phyloP scores from a whole-genome alignment of 1,140 invertebrate species.

The Zaprionus ornatus region DNA sequence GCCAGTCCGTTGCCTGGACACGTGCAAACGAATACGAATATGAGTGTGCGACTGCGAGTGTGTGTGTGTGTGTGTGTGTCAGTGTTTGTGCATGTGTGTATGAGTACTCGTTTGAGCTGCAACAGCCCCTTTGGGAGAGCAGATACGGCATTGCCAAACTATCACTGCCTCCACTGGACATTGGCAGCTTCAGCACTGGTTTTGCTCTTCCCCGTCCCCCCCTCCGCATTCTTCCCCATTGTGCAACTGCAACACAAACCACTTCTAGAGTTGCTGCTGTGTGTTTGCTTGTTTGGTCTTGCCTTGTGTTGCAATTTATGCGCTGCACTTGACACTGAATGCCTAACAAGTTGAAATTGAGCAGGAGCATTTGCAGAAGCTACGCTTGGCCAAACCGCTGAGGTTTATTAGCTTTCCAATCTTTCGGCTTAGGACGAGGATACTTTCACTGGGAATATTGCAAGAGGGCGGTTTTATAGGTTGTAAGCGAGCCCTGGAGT shows the following conservation, averaged over 20 bases:
- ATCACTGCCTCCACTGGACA: constrained; percentile 22
- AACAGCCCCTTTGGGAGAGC: constrained; percentile 10
- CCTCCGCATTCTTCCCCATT: not conserved
- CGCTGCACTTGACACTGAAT: constrained; percentile 44
- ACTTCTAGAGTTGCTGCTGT: not conserved
- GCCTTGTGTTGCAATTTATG: constrained; percentile 27
- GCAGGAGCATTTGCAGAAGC: constrained; percentile 24
- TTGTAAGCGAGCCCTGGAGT: not conserved
- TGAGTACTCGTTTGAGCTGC: not conserved
- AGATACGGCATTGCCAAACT: constrained; percentile 50
- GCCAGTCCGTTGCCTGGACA: constrained; percentile 36
- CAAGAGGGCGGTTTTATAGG: too few species aligned
- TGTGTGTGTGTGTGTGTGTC: not conserved
- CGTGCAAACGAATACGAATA: constrained; percentile 11
- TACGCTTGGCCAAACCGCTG: constrained; percentile 8
- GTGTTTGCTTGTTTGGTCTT: not conserved
- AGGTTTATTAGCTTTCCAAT: constrained; percentile 9
- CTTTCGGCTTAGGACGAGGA: not conserved
- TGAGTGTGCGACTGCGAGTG: constrained; percentile 1
- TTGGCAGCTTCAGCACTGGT: constrained; percentile 42
- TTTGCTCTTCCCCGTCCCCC: not conserved
- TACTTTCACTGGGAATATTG: not conserved
- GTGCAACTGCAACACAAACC: constrained; percentile 48
- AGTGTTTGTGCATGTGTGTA: not conserved
- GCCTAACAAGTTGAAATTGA: constrained; percentile 13